These are phyloP conservation scores for Gavialis gangeticus DNA, from an alignment of 2,113 vertebrate species.

Conservation along the genomic window DNA sequence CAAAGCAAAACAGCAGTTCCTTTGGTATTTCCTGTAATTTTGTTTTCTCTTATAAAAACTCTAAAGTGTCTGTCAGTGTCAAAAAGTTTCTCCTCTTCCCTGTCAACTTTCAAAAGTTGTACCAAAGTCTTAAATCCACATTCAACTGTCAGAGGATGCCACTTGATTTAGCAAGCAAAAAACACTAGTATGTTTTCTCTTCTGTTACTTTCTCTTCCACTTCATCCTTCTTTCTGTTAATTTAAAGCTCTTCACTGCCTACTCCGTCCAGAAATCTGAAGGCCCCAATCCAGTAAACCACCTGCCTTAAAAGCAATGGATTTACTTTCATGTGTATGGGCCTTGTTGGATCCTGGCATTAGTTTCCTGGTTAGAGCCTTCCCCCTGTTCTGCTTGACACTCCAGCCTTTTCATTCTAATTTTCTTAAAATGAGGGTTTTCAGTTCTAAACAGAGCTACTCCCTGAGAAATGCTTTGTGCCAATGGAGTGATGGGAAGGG, in stretches of 20 bases:
- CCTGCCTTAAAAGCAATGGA: not conserved
- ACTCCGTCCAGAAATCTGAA: not conserved
- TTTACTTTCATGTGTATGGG: not conserved
- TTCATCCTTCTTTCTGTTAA: not conserved
- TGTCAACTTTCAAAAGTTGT: slow-evolving; percentile 6
- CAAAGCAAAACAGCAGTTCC: slow-evolving; percentile 58
- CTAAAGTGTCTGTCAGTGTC: slow-evolving; percentile 22
- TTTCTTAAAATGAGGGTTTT: not conserved
- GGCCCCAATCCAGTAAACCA: not conserved
- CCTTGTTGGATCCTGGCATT: slow-evolving; percentile 41
- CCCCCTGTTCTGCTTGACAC: not conserved
- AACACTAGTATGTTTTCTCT: not conserved
- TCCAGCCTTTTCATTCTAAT: not conserved
- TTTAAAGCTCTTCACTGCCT: not conserved
- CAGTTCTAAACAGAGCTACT: fast-evolving
- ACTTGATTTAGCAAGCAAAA: not conserved
- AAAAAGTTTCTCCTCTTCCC: slow-evolving; percentile 21
- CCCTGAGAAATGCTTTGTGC: slow-evolving; percentile 17
- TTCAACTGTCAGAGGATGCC: not conserved
- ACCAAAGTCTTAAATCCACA: not conserved
- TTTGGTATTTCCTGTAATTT: slow-evolving; percentile 60
- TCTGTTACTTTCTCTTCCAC: not conserved
- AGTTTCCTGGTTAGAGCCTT: slow-evolving; percentile 51
- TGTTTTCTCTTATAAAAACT: slow-evolving; percentile 26
- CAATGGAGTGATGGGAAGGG: not conserved